A percentile compares a stretch with the other conserved stretches of the same genome.
Evolutionary conservation across 2,797 vertebrate species (phyloP).

Genomic region (Phyllotis vaccarum): DNA sequence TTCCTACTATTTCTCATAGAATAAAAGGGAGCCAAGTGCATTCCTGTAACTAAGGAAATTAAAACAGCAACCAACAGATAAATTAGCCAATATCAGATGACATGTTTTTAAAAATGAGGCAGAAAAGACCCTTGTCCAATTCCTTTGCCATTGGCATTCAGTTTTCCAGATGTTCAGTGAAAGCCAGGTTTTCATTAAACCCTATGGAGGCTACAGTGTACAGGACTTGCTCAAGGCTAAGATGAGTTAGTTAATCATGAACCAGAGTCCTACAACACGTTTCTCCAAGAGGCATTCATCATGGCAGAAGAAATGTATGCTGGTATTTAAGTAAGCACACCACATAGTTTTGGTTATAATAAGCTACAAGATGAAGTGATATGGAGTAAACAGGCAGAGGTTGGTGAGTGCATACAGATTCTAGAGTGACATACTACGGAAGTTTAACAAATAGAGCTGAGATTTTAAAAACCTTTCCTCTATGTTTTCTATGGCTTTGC

Average conservation of each 20-base stretch:
- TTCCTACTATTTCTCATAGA: background rate
- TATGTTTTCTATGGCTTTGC: background rate
- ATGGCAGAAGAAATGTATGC: background rate
- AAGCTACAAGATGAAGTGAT: constrained; percentile 44
- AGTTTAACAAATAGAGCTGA: background rate
- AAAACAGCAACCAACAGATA: background rate
- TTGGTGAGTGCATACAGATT: background rate
- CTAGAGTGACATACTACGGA: background rate
- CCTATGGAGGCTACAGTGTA: background rate
- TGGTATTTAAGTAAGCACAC: background rate
- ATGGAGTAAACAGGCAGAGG: background rate
- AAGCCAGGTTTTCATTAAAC: background rate
- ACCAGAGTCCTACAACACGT: background rate
- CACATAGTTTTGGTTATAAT: background rate
- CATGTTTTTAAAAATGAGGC: background rate
- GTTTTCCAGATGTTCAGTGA: background rate
- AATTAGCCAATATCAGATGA: background rate
- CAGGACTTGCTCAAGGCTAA: background rate
- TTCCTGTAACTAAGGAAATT: background rate
- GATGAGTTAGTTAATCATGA: background rate
- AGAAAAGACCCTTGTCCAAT: background rate
- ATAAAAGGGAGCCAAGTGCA: background rate
- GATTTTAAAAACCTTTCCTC: constrained; percentile 3
- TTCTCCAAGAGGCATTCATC: background rate
- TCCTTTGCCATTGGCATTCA: background rate